Evolutionary conservation across 1,140 invertebrate genomes (phyloP), one percentile per base, ranked within the genome.

Genomic region (Penaeus chinensis): DNA sequence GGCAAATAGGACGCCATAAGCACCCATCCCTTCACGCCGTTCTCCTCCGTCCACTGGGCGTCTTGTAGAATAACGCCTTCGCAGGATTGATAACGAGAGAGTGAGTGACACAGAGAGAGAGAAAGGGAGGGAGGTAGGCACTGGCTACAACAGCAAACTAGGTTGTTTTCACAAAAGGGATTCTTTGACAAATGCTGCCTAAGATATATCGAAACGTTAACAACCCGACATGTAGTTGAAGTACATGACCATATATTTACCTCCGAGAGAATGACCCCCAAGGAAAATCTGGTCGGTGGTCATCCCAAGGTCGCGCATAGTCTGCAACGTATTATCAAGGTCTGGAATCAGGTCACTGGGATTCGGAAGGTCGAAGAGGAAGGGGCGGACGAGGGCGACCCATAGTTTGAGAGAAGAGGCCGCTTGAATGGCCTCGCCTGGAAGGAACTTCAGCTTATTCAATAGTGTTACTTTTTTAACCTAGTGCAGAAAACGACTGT

Each of bases 1-100:
- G 65, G 62, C 32, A 89, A 78, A 65, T 89, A 82, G 47, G 89
- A 89, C 24, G 84, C 89, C 80, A 89, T 54, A 16, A 89, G 65
- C 37, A 89, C 60, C 84, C 83, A 80, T 11, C 77, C 85, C 19
- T 54, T 7, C 19, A 89, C 84, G 10, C 76, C 61, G 61, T 66
- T 79, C 32, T 83, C 63, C n/a, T 82, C 4, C 19, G 63, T 66
- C 63, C 76, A 81, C 37, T 78, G 42, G 42, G 76, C 63, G 61
- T 82, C 27, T 27, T 89, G 89, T 47, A 81, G 60, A 0, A 89
- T 71, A 13, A 81, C 47, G 71, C 84, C 84, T 89, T 27, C 3
- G 8, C 20, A 18, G 66, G 7, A 32, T 0, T 13, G 63, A 24
- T 32, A 82, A 2, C 0, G 24, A 13, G 42, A 0, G 27, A 37